Evolutionary conservation across 2,113 vertebrate genomes (phyloP).

Genomic region (Cricetomys ansorgei): DNA sequence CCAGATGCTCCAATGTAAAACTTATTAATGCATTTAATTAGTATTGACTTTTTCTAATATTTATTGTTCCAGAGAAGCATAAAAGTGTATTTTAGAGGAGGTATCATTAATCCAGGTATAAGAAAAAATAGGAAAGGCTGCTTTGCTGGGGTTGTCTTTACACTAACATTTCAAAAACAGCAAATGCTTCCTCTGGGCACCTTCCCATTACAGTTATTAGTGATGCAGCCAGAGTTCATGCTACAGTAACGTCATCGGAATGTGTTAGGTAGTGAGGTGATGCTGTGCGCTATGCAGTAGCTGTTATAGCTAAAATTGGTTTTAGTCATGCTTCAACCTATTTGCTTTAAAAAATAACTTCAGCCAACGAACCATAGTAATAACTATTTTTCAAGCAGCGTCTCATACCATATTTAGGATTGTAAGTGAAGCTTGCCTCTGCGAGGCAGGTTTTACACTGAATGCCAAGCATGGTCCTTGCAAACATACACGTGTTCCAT

Average conservation of each 20-base stretch:
- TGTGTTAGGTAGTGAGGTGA: slow-evolving; percentile 63
- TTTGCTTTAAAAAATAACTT: slow-evolving; percentile 77
- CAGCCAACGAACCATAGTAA: slow-evolving; percentile 75
- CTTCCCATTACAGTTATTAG: slow-evolving; percentile 74
- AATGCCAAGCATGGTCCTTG: background rate
- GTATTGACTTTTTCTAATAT: slow-evolving; percentile 85
- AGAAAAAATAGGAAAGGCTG: slow-evolving; percentile 59
- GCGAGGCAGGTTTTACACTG: slow-evolving; percentile 43
- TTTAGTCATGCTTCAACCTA: slow-evolving; percentile 71
- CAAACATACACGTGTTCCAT: background rate
- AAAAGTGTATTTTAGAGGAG: slow-evolving; percentile 79
- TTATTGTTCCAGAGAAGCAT: slow-evolving; percentile 78
- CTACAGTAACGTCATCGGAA: slow-evolving; percentile 70
- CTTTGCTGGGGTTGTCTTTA: slow-evolving; percentile 77
- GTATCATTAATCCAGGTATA: slow-evolving; percentile 66
- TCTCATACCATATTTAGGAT: slow-evolving; percentile 44
- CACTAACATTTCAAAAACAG: slow-evolving; percentile 72
- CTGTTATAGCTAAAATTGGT: slow-evolving; percentile 74
- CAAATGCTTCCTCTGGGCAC: slow-evolving; percentile 66
- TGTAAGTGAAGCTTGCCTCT: slow-evolving; percentile 22
- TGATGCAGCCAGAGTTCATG: slow-evolving; percentile 64
- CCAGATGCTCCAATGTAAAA: slow-evolving; percentile 80
- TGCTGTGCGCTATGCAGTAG: slow-evolving; percentile 15
- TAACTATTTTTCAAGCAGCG: slow-evolving; percentile 66
- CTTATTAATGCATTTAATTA: slow-evolving; percentile 85